phyloP scores from a whole-genome alignment of 2,888 invertebrate genomes.

The Clunio marinus region DNA sequence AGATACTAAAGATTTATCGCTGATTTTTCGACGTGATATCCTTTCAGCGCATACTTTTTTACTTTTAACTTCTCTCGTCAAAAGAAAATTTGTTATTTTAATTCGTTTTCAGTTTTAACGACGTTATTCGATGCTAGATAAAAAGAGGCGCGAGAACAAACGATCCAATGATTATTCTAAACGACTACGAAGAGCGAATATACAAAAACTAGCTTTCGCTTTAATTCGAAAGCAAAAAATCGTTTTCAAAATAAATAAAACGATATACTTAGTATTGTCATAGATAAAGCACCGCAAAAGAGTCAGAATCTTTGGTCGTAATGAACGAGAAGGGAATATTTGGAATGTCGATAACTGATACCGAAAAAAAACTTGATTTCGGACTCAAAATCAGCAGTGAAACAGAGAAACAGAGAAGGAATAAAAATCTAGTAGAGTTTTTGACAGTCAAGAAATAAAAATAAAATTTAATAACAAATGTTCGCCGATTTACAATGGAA shows the following conservation, averaged over 20 bases:
- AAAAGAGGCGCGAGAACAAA: neutral
- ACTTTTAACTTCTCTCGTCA: neutral
- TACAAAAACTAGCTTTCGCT: too few species aligned
- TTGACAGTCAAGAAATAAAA: neutral
- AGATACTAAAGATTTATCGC: slow-evolving; percentile 10
- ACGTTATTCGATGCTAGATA: slow-evolving; percentile 18
- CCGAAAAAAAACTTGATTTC: slow-evolving; percentile 19
- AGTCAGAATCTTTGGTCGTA: too few species aligned
- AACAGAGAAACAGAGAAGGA: neutral
- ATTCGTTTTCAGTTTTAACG: neutral
- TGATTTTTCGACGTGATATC: neutral
- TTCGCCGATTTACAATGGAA: slow-evolving; percentile 20
- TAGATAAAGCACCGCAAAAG: slow-evolving; percentile 7
- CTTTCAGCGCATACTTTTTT: neutral
- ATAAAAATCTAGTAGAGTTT: too few species aligned
- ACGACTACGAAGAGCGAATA: neutral
- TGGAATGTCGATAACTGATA: slow-evolving; percentile 12
- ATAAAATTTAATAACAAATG: slow-evolving; percentile 30
- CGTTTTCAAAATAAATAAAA: slow-evolving; percentile 11
- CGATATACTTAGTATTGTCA: neutral
- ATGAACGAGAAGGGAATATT: neutral
- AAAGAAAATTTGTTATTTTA: neutral
- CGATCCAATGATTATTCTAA: slow-evolving; percentile 7
- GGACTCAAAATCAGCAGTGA: slow-evolving; percentile 13
- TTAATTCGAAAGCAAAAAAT: neutral